A percentile compares a stretch with the other conserved stretches of the same genome.
Conservation (phyloP, 2,797 vertebrate species). For the Pseudochirops corinnae region DNA sequence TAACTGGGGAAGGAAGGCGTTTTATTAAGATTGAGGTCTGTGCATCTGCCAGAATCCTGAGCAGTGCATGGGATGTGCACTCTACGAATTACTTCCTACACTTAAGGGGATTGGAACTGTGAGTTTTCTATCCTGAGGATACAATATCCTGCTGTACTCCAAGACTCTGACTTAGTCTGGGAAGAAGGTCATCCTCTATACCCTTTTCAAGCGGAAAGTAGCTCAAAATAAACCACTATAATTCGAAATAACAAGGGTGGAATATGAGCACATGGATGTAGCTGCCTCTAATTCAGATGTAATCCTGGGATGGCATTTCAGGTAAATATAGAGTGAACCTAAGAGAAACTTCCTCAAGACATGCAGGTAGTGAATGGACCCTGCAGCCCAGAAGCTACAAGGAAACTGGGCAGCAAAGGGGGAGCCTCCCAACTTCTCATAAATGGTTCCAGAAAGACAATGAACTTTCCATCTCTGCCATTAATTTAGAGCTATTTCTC, state of each 20-base stretch:
- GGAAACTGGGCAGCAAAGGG: neutral
- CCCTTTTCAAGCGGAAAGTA: constrained; percentile 35
- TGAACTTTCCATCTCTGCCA: neutral
- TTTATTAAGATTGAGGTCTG: constrained; percentile 37
- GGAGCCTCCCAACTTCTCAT: neutral
- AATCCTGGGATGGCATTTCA: constrained; percentile 11
- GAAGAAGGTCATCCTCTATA: constrained; percentile 4
- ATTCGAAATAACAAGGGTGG: constrained; percentile 41
- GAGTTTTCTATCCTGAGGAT: constrained; percentile 39
- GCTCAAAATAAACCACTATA: constrained; percentile 22
- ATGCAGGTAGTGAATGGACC: constrained; percentile 39
- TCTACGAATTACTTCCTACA: constrained; percentile 41
- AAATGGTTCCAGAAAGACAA: constrained; percentile 30
- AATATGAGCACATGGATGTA: constrained; percentile 19
- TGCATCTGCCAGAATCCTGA: constrained; percentile 35
- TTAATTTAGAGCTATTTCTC: constrained; percentile 37
- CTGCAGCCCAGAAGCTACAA: constrained; percentile 33
- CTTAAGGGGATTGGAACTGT: neutral
- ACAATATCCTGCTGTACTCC: constrained; percentile 16
- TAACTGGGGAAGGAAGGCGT: constrained; percentile 48
- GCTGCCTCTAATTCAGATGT: neutral
- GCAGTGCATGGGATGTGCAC: constrained; percentile 29
- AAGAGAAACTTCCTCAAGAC: constrained; percentile 18
- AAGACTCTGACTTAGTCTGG: constrained; percentile 42
- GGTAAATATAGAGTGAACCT: neutral